Percentiles rank a stretch among this genome's conserved stretches.
Evolutionary conservation across 2,113 vertebrate species (phyloP).

Genomic region (Caranx melampygus): DNA sequence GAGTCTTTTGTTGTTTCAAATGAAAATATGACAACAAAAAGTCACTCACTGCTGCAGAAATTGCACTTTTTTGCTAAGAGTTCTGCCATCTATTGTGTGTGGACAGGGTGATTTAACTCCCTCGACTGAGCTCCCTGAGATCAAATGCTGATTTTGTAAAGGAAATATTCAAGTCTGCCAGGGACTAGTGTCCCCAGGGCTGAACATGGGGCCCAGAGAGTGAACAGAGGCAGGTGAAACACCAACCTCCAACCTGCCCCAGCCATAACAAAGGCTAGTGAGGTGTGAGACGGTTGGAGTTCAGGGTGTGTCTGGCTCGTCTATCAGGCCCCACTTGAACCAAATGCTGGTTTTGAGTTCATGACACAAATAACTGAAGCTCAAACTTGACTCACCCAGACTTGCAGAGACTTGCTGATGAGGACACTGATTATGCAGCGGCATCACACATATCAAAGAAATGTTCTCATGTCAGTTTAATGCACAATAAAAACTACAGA

Average conservation of each 20-base stretch:
- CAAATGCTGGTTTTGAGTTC: constrained; percentile 48
- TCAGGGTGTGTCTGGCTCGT: constrained; percentile 70
- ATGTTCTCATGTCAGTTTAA: neutral
- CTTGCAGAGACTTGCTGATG: constrained; percentile 48
- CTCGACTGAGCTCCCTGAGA: neutral
- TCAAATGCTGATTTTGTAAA: constrained; percentile 16
- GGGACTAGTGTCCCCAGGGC: constrained; percentile 40
- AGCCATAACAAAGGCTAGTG: constrained; percentile 56
- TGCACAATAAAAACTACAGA: neutral
- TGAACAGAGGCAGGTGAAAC: constrained; percentile 47
- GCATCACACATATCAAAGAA: neutral
- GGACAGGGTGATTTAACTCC: constrained; percentile 4
- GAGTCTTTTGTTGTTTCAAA: neutral
- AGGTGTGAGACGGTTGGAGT: constrained; percentile 67
- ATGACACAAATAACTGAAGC: constrained; percentile 47
- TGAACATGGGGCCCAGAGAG: constrained; percentile 33
- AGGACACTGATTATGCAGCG: constrained; percentile 26
- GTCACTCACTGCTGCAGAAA: neutral
- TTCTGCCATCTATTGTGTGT: neutral
- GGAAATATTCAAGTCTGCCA: constrained; percentile 24
- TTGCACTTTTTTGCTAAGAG: neutral
- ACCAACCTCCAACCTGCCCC: constrained; percentile 1
- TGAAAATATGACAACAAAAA: neutral
- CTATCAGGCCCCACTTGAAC: constrained; percentile 65
- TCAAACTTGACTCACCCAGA: constrained; percentile 36